Conservation (phyloP, 1,140 invertebrate genomes). For the Helicoverpa armigera region DNA sequence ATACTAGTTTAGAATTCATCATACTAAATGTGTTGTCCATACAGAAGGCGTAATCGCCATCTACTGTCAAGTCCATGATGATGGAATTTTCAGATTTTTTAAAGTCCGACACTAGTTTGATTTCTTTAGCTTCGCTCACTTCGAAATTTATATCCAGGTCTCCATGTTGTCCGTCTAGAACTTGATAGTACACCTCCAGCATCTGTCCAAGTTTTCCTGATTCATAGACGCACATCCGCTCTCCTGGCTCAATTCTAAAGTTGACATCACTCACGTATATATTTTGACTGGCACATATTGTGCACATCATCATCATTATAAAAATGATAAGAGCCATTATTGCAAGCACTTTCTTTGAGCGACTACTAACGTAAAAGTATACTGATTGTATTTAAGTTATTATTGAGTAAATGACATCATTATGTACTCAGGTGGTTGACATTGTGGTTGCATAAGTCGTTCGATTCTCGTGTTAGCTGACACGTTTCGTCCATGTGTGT, state of each 20-base stretch:
- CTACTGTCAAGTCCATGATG: slow-evolving; percentile 73
- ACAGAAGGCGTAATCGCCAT: slow-evolving; percentile 92
- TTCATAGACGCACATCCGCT: slow-evolving; percentile 90
- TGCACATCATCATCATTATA: neutral
- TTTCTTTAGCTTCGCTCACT: slow-evolving; percentile 88
- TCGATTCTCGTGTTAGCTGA: neutral
- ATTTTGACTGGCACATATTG: slow-evolving; percentile 50
- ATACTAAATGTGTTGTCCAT: slow-evolving; percentile 93
- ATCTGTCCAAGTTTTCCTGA: slow-evolving; percentile 86
- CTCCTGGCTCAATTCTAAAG: slow-evolving; percentile 89
- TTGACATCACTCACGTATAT: slow-evolving; percentile 89
- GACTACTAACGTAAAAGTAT: neutral
- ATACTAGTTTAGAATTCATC: slow-evolving; percentile 92
- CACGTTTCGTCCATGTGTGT: neutral
- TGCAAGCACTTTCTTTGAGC: neutral
- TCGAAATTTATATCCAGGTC: slow-evolving; percentile 92
- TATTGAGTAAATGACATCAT: neutral
- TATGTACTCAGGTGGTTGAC: slow-evolving; percentile 23
- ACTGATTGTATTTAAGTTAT: neutral
- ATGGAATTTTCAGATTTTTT: slow-evolving; percentile 90
- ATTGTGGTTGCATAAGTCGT: neutral
- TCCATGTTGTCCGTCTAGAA: slow-evolving; percentile 91
- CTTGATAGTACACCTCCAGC: slow-evolving; percentile 91
- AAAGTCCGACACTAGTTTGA: slow-evolving; percentile 88
- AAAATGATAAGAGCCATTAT: slow-evolving; percentile 18